Conservation (phyloP, 2,113 vertebrate species). For the Hemicordylus capensis region DNA sequence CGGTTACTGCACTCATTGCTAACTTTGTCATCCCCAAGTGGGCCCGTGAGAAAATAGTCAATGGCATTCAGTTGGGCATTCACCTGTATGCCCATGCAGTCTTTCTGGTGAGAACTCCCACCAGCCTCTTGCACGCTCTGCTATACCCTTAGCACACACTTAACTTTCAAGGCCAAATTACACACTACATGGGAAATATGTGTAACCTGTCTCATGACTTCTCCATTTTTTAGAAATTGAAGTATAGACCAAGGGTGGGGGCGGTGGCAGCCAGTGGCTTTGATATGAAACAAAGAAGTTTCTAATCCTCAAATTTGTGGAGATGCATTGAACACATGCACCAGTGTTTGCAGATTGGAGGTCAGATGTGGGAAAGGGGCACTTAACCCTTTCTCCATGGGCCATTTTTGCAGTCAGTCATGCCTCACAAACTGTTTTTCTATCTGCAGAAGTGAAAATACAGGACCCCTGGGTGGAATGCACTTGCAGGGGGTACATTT, state of each 20-base stretch:
- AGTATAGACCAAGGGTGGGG: not conserved
- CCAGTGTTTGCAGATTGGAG: too few species aligned
- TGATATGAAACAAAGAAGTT: too few species aligned
- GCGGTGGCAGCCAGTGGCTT: not conserved
- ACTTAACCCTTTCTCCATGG: not conserved
- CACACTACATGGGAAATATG: not conserved
- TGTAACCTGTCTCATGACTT: conserved; percentile 32
- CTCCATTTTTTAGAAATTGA: not conserved
- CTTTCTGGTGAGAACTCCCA: conserved; percentile 77
- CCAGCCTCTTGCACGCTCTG: not conserved
- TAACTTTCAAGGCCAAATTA: not conserved
- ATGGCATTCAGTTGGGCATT: conserved; percentile 91
- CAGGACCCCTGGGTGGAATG: not conserved
- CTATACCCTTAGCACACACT: not conserved
- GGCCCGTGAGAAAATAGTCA: conserved; percentile 94
- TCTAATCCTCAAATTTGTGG: too few species aligned
- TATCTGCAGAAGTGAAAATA: not conserved
- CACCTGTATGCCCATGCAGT: conserved; percentile 92
- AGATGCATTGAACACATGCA: too few species aligned
- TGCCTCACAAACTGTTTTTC: not conserved
- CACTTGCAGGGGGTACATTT: too few species aligned
- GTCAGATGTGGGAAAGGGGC: too few species aligned
- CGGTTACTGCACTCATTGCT: conserved; percentile 90
- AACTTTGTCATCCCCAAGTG: conserved; percentile 93
- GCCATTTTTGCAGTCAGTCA: not conserved